Percentiles rank a stretch among this genome's conserved stretches.
Conservation (phyloP, 2,888 invertebrate species). For the Leptopterna dolabrata region DNA sequence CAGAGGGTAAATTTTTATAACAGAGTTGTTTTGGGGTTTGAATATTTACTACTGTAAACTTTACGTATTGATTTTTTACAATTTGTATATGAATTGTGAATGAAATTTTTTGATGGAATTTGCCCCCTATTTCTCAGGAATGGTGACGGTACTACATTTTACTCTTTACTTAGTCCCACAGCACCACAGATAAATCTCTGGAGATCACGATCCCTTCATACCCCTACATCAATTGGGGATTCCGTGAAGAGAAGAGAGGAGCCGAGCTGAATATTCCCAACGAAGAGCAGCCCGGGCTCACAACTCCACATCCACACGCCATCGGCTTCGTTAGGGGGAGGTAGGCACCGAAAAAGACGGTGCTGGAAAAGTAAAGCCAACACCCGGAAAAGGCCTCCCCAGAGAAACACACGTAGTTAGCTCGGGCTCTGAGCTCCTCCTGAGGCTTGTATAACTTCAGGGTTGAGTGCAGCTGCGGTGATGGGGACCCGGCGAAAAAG, state of each 20-base stretch:
- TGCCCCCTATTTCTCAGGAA: too few species aligned
- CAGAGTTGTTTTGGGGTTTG: too few species aligned
- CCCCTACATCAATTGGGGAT: neutral
- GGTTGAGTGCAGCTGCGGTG: neutral
- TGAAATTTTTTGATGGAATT: too few species aligned
- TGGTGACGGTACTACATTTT: too few species aligned
- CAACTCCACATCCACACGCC: neutral
- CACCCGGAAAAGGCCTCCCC: neutral
- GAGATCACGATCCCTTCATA: neutral
- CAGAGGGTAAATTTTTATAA: too few species aligned
- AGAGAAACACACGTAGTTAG: slow-evolving; percentile 6
- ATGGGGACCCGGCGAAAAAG: too few species aligned
- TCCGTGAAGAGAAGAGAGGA: neutral
- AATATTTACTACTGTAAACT: too few species aligned
- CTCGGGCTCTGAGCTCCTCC: neutral
- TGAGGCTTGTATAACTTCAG: neutral
- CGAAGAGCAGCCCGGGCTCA: neutral
- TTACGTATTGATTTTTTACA: too few species aligned
- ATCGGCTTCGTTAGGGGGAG: neutral
- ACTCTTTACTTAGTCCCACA: too few species aligned
- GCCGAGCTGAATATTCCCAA: neutral
- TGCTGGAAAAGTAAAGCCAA: slow-evolving; percentile 9
- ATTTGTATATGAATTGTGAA: too few species aligned
- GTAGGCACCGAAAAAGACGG: neutral
- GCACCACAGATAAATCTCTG: neutral